Conservation (phyloP, 2,797 vertebrate genomes). For the Odontamblyopus rebecca region DNA sequence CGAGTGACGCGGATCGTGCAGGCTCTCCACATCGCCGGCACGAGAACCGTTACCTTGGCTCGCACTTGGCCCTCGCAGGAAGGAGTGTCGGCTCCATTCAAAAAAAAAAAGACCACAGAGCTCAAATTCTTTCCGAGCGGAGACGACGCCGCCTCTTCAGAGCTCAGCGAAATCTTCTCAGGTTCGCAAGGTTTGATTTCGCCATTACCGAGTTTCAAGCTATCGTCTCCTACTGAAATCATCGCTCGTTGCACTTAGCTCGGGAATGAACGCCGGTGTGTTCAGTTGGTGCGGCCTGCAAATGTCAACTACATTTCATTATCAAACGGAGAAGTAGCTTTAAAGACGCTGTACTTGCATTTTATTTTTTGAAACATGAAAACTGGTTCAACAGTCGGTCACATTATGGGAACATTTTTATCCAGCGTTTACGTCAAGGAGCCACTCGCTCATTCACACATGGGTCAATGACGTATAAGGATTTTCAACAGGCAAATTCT, state of each 20-base stretch:
- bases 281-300: background rate
- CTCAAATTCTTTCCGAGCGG: constrained; percentile 20
- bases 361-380: too few relatives aligned
- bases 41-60: constrained; percentile 13
- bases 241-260: background rate
- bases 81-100: constrained; percentile 9
- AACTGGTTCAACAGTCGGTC: too few relatives aligned
- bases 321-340: too few relatives aligned
- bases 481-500: too few relatives aligned
- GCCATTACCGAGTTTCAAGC: background rate
- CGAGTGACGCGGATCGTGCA: background rate
- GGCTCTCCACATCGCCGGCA: background rate
- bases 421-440: too few relatives aligned
- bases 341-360: too few relatives aligned
- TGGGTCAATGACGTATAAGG: too few relatives aligned
- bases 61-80: constrained; percentile 9
- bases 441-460: too few relatives aligned
- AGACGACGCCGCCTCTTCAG: constrained; percentile 10
- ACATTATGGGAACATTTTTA: too few relatives aligned
- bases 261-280: background rate
- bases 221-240: constrained; percentile 19
- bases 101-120: constrained; percentile 6
- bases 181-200: constrained; percentile 23
- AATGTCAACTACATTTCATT: background rate
- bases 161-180: constrained; percentile 12